Base-by-base conservation (phyloP, 2,113 vertebrate genomes). In the Gasterosteus nipponicus region DNA sequence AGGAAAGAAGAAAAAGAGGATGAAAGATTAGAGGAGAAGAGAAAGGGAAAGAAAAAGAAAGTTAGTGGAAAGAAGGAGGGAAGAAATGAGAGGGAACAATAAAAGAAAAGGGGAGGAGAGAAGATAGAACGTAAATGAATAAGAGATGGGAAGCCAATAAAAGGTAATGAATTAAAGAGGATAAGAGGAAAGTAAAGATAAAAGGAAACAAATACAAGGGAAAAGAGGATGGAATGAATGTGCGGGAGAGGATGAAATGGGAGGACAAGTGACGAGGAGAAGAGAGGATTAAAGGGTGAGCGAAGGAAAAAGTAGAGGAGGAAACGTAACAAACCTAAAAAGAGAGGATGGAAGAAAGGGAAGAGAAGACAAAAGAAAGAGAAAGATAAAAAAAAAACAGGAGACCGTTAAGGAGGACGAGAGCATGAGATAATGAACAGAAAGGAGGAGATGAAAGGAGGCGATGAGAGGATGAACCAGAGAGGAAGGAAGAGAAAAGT, bases 1-100 rank as follows among this genome's bases (percentile, higher is more conserved):
- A 39, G 11, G n/a, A 35, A 6, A 22, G 44, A 11, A 7, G 22
- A 57, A 8, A 3, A 49, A 31, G 33, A 26, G 19, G 7, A 7
- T 19, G 18, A 39, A 35, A 3, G 87, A 31, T 16, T 16, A 57
- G 7, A 6, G 2, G 16, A 19, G 4, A 31, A 31, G 60, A 91
- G 8, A 4, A 5, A 11, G 11, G 42, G 31, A 35, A n/a, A 68
- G 7, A 1, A 0, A 12, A 22, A 47, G 29, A 19, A 11, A 3
- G 44, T 11, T 3, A 41, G 7, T 14, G 18, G 47, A 38, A 4
- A 64, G 16, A 22, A 31, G n/a, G 44, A 10, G 0, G 35, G 38
- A 9, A 38, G 7, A 19, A 7, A 18, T 47, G 7, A 42, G 22
- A 66, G 56, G 47, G n/a, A 12, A 66, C 16, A 31, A 33, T 18